These are phyloP conservation scores for Capromys pilorides DNA, from an alignment of 2,797 vertebrate genomes.

Conservation along the genomic window DNA sequence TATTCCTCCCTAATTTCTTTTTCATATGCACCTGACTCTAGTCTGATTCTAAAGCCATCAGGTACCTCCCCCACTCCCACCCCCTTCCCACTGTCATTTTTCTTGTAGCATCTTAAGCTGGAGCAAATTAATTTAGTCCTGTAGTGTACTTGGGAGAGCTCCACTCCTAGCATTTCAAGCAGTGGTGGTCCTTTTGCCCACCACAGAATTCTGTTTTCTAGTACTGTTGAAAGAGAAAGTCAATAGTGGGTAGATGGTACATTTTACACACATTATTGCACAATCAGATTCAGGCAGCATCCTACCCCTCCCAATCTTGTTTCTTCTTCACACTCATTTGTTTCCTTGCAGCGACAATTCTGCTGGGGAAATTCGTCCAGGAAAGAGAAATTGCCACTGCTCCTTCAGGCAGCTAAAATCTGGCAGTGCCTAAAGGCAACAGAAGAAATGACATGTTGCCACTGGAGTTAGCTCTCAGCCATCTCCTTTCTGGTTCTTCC, in stretches of 20 bases:
- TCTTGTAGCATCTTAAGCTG: constrained; percentile 60
- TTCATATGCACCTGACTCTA: constrained; percentile 58
- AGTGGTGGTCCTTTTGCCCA: background rate
- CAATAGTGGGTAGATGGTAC: background rate
- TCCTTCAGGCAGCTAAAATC: background rate
- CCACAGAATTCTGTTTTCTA: constrained; percentile 38
- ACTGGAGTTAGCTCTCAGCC: background rate
- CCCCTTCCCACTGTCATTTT: constrained; percentile 34
- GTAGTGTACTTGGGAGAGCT: constrained; percentile 59
- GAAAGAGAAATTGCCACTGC: background rate
- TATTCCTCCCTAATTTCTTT: constrained; percentile 56
- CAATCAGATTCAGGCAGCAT: background rate
- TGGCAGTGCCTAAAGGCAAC: background rate
- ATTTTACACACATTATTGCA: constrained; percentile 37
- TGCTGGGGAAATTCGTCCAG: background rate
- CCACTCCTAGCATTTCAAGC: background rate
- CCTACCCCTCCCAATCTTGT: background rate
- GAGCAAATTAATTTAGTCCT: constrained; percentile 68
- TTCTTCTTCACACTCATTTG: background rate
- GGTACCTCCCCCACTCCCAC: background rate
- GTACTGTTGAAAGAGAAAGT: constrained; percentile 15
- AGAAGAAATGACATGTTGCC: background rate
- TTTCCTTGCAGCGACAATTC: background rate
- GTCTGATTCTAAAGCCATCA: background rate
- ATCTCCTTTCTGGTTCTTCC: background rate